Base-by-base conservation (phyloP, 1,140 invertebrate species). In the Dendroctonus valens region DNA sequence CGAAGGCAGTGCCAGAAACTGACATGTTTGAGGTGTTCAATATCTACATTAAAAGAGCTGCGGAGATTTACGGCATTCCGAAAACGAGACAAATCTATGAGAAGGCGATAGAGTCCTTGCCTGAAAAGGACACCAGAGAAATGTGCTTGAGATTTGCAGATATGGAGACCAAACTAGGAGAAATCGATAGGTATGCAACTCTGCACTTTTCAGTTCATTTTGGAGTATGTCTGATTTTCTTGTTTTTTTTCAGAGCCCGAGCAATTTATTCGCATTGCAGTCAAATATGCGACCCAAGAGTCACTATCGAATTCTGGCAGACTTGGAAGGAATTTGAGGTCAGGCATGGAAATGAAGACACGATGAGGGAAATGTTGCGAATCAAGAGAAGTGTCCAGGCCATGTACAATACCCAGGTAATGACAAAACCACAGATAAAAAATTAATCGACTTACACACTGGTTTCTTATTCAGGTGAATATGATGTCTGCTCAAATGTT, bases 341-440 rank as follows among this genome's bases (percentile, higher is more conserved):
- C 11, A 88, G 92, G 52, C 97, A 99, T 82, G 98, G 98, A n/a
- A 99, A 99, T 82, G 97, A 99, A 80, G 98, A 99, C 74, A 99
- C 97, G 0, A 96, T 99, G 86, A 83, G 96, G 54, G 98, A 99
- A 84, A 99, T 99, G 96, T 81, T 99, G 68, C 84, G 97, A 76
- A 98, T 99, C 57, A 98, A 98, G 79, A 86, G 97, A 70, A 97
- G 94, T 77, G 92, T 99, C 0, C 94, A 98, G 81, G 96, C 96
- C 6, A 95, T 91, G 72, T 99, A 96, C 76, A 99, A 98, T 78
- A 96, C 93, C 6, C 93, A 96, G 82, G 90, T 69, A 48, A 55
- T 83, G n/a, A 57, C 41, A 50, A 62, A 38, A 15, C 11, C 42
- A 12, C 52, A 48, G 26, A 26, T 3, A 3, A 39, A 3, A 26